Conservation (phyloP, 2,888 invertebrate species). For the Spilosoma lubricipeda region DNA sequence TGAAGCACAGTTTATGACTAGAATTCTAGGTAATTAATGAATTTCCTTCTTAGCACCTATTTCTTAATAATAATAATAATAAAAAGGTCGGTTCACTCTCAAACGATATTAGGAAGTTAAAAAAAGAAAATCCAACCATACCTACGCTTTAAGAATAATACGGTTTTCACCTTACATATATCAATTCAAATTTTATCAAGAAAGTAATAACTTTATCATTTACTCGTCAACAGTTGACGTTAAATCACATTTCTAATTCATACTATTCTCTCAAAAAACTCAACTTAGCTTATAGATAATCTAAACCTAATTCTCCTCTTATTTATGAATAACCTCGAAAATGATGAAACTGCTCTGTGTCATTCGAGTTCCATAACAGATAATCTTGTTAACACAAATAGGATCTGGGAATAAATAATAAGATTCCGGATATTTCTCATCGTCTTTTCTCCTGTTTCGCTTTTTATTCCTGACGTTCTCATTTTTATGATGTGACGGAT, state of each 20-base stretch:
- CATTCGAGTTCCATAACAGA: constrained; percentile 44
- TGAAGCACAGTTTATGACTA: no score
- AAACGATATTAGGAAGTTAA: not conserved
- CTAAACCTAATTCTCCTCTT: constrained; percentile 31
- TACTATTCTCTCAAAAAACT: constrained; percentile 25
- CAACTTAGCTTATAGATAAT: constrained; percentile 32
- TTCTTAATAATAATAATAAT: no score
- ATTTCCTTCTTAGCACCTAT: not conserved
- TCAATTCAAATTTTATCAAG: not conserved
- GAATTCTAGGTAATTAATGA: no score
- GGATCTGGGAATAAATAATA: constrained; percentile 52
- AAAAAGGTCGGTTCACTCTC: not conserved
- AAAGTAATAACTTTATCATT: not conserved
- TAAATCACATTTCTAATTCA: not conserved
- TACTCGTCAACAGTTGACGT: not conserved
- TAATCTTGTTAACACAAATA: constrained; percentile 56
- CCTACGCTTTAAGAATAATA: not conserved
- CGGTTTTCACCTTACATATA: not conserved
- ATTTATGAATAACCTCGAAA: constrained; percentile 43
- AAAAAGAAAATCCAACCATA: not conserved
- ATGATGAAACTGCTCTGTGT: constrained; percentile 43
- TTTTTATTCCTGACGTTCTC: constrained; percentile 40
- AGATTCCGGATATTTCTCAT: constrained; percentile 40
- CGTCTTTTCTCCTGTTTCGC: constrained; percentile 41
- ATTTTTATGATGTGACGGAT: constrained; percentile 34